Percentiles rank a stretch among this genome's conserved stretches.
Evolutionary conservation across 1,140 invertebrate species (phyloP).

Genomic region (Coelopa frigida): DNA sequence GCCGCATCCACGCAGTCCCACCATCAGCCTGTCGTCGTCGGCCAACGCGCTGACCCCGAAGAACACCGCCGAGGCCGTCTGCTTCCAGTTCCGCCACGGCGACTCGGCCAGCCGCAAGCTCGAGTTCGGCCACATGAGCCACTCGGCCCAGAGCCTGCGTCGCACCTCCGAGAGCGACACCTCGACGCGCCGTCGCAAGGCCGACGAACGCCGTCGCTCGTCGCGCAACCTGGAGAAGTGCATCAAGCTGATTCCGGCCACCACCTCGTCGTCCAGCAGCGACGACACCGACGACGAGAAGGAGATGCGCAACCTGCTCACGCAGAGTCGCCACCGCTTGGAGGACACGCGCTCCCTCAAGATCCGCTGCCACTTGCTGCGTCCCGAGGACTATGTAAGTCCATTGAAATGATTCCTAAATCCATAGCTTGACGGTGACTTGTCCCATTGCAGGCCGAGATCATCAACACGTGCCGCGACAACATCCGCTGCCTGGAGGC

Average conservation of each 20-base stretch:
- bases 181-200: constrained; percentile 34
- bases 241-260: constrained; percentile 34
- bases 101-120: constrained; percentile 38
- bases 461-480: constrained; percentile 65
- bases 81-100: constrained; percentile 6
- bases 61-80: constrained; percentile 13
- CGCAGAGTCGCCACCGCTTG: constrained; percentile 33
- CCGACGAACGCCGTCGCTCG: constrained; percentile 35
- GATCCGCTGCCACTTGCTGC: constrained; percentile 39
- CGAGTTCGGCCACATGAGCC: constrained; percentile 40
- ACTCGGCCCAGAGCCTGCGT: constrained; percentile 34
- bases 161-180: constrained; percentile 43
- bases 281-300: constrained; percentile 40
- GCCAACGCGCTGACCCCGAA: constrained; percentile 32
- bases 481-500: constrained; percentile 61
- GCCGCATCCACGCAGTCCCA: constrained; percentile 17
- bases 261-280: constrained; percentile 31
- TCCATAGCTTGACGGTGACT: neutral
- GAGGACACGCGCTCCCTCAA: constrained; percentile 40
- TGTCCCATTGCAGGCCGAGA: constrained; percentile 54
- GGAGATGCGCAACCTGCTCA: constrained; percentile 37
- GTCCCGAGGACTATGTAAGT: constrained; percentile 45
- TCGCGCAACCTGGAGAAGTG: constrained; percentile 38
- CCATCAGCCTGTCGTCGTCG: constrained; percentile 26
- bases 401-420: neutral